A percentile compares a stretch with the other conserved stretches of the same genome.
Conservation (phyloP, 2,888 invertebrate genomes). For the Nomada fucata region DNA sequence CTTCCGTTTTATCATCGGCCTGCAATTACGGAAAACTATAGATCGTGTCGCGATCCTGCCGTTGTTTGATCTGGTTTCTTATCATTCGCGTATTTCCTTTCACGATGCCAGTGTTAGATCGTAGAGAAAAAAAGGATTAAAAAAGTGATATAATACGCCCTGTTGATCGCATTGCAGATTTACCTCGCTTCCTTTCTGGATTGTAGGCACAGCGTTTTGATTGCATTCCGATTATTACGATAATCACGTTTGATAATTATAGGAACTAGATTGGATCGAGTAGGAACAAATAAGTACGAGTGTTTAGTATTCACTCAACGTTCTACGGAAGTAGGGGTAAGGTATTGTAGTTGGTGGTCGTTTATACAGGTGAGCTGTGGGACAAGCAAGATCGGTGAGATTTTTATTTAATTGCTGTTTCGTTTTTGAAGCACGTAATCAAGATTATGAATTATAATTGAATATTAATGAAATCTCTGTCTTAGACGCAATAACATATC, state of each 20-base stretch:
- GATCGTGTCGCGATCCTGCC: slow-evolving; percentile 13
- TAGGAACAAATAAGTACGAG: neutral
- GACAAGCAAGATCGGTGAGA: no score
- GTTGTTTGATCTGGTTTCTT: slow-evolving; percentile 24
- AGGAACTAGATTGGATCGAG: neutral
- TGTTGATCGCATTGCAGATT: slow-evolving; percentile 29
- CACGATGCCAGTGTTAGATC: neutral
- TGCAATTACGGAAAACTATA: slow-evolving; percentile 52
- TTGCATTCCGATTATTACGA: neutral
- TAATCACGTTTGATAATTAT: neutral
- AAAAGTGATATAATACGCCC: slow-evolving; percentile 10
- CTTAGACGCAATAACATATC: no score
- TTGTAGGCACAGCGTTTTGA: neutral
- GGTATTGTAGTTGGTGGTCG: no score
- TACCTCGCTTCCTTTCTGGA: neutral
- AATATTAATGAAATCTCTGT: no score
- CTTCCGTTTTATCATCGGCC: slow-evolving; percentile 48
- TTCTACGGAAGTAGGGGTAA: no score
- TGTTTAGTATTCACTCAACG: no score
- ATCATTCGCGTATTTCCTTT: slow-evolving; percentile 4
- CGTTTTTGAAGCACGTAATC: no score
- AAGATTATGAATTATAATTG: no score
- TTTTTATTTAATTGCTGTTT: no score
- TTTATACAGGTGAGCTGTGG: no score
- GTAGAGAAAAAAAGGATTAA: neutral